These are phyloP conservation scores for Rhincodon typus DNA, from an alignment of 2,797 vertebrate genomes.

Conservation along the genomic window DNA sequence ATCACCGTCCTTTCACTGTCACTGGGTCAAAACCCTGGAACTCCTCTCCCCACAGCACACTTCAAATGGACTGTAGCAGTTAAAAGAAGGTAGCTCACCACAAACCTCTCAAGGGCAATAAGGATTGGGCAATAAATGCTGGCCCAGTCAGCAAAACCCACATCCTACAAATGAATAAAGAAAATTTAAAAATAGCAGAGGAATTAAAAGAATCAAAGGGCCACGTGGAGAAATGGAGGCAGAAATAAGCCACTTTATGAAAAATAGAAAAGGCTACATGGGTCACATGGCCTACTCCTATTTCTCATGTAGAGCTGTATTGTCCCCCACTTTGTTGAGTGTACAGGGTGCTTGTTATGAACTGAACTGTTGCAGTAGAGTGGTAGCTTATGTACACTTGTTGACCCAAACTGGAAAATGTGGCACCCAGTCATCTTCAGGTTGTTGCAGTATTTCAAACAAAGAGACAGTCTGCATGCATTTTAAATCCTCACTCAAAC, in stretches of 20 bases:
- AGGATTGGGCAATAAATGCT: too few relatives aligned
- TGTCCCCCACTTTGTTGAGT: not conserved
- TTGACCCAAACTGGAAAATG: not conserved
- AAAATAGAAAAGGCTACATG: not conserved
- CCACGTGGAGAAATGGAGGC: not conserved
- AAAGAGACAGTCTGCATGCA: not conserved
- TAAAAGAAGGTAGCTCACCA: too few relatives aligned
- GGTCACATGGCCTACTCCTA: not conserved
- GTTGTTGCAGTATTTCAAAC: not conserved
- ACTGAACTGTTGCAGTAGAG: not conserved
- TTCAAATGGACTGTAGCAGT: too few relatives aligned
- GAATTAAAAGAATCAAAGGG: not conserved
- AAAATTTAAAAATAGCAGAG: not conserved
- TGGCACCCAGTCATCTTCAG: not conserved
- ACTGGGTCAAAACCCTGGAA: too few relatives aligned
- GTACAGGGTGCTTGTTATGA: not conserved
- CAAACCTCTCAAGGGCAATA: too few relatives aligned
- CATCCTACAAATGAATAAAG: too few relatives aligned
- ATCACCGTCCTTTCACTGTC: too few relatives aligned
- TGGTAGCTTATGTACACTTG: not conserved
- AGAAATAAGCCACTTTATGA: not conserved
- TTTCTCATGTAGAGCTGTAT: not conserved
- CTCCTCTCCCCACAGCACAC: too few relatives aligned
- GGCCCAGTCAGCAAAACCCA: too few relatives aligned
- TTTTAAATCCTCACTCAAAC: not conserved